These are phyloP conservation scores for Peromyscus californicus DNA, from an alignment of 2,113 vertebrate genomes.

Conservation along the genomic window DNA sequence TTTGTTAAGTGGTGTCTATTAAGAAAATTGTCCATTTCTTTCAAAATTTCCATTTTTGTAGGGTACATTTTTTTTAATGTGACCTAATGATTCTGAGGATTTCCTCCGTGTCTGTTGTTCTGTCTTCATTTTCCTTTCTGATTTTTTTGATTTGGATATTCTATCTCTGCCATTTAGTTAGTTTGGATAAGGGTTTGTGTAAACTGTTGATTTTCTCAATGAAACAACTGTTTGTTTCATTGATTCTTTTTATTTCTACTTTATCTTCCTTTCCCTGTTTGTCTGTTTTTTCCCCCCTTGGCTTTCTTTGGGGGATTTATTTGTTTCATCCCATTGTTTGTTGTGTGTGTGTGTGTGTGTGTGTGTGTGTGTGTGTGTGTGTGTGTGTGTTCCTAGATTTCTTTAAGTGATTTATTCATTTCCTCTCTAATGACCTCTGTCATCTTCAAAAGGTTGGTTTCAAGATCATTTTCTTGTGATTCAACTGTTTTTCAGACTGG, in stretches of 20 bases:
- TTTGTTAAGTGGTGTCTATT: neutral
- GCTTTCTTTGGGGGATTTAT: neutral
- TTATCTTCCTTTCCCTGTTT: neutral
- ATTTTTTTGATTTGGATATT: neutral
- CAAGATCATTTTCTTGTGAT: neutral
- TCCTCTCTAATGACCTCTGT: neutral
- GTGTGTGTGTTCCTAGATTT: neutral
- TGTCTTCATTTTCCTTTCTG: neutral
- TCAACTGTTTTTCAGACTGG: neutral
- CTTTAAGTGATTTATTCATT: neutral
- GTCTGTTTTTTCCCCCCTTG: neutral
- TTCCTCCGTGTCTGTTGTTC: neutral
- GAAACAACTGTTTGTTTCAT: neutral
- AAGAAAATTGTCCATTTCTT: neutral
- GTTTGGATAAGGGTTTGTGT: neutral
- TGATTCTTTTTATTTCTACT: neutral
- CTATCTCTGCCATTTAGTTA: neutral
- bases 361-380: neutral
- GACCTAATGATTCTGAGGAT: neutral
- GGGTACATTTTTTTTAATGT: neutral
- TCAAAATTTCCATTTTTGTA: neutral
- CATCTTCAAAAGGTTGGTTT: neutral
- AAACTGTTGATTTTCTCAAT: neutral
- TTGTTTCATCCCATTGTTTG: neutral
- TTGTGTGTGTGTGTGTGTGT: neutral